Evolutionary conservation across 2,888 invertebrate genomes (phyloP).

Genomic region (Aethes cnicana): DNA sequence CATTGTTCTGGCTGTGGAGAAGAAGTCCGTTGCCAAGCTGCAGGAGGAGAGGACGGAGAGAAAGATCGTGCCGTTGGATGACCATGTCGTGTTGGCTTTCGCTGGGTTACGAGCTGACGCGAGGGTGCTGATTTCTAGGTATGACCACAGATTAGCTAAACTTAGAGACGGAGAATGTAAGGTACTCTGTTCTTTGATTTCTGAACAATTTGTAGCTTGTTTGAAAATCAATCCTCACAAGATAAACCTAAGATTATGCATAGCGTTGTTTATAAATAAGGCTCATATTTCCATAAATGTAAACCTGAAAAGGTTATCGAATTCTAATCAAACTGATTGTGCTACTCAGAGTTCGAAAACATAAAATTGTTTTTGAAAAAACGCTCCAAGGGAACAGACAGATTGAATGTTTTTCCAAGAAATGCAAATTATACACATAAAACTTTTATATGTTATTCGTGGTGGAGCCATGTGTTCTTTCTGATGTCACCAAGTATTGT

Average conservation of each 20-base stretch:
- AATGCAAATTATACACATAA: slow-evolving; percentile 18
- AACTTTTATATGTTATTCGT: slow-evolving; percentile 3
- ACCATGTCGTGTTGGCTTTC: slow-evolving; percentile 98
- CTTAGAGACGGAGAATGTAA: no score
- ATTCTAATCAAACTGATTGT: no score
- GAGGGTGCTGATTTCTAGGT: slow-evolving; percentile 91
- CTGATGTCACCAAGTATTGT: slow-evolving; percentile 19
- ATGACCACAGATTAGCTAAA: background rate
- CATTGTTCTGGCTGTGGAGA: slow-evolving; percentile 98
- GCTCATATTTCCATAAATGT: no score
- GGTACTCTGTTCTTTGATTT: no score
- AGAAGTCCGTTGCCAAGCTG: slow-evolving; percentile 96
- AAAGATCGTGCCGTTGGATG: slow-evolving; percentile 96
- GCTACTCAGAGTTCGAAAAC: no score
- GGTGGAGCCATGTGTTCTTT: slow-evolving; percentile 11
- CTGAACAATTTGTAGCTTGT: no score
- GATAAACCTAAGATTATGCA: no score
- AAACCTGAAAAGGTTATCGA: no score
- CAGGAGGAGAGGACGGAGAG: slow-evolving; percentile 97
- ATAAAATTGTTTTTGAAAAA: no score
- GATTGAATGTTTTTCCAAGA: slow-evolving; percentile 2
- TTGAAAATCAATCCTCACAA: no score
- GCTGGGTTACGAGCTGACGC: slow-evolving; percentile 98
- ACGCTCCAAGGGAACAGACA: no score
- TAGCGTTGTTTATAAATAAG: no score